Base-by-base conservation (phyloP, 92 coral and sea anemone genomes). In the Siderastrea siderea region DNA sequence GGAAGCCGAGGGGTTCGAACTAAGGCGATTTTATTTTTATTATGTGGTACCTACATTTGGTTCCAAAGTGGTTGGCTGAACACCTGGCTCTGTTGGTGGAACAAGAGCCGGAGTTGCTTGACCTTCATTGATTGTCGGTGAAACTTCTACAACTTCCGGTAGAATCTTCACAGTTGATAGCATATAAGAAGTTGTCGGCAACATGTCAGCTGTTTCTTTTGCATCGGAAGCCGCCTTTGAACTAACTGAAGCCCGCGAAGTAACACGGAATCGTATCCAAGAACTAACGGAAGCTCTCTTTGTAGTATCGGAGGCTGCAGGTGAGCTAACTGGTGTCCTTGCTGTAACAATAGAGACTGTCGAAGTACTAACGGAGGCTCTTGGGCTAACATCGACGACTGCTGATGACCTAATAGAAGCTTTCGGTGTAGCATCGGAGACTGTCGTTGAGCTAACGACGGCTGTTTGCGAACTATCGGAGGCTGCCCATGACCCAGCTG, bases 81-180 rank as follows among this genome's bases (percentile, higher is more conserved):
- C 14, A 38, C 48, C 15, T 3, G 62, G 16, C 10, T n/a, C 78
- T 16, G 49, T 52, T 7, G 78, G 78, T 8, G 15, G 78, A 46
- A 17, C 5, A 4, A 74, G 16, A 53, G 26, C 16, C 2, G 61
- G 78, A n/a, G 14, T 74, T n/a, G 6, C 78, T 7, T 17, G 62
- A 16, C 61, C 78, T 52, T 52, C 62, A 50, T 2, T 11, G 15
- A 10, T 43, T 14, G 78, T 9, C 43, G 78, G 47, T 9, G 78
- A 74, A 19, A 74, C n/a, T 14, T 53, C 78, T 7, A 74, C 44
- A 10, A 74, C 78, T 52, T 48, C 62, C 3, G 63, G 78, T 74
- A 55, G 47, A 74, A 17, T 3, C 14, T 19, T 51, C 3, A 7
- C 48, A 16, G 47, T 74, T 6, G 48, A 16, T 26, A 53, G n/a